Base-by-base conservation (phyloP, 2,888 invertebrate genomes). In the Sarcophaga variegata region DNA sequence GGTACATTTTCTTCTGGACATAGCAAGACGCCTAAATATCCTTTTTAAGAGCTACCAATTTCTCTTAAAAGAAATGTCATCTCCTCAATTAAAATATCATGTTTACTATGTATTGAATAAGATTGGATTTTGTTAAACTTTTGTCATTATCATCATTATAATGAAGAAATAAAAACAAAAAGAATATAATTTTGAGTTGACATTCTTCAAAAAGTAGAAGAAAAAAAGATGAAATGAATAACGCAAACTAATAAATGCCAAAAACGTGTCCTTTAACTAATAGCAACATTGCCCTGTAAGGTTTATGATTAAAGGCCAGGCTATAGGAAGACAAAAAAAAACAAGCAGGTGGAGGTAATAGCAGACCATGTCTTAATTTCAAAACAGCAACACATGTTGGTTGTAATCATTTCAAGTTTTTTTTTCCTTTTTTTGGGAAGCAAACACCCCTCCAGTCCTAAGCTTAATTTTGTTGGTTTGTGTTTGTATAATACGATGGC, bases 301-400 rank as follows among this genome's bases (percentile, higher is more conserved):
- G 25, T 71, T 62, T 20, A 10, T 37, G 37, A 37, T 37, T 37
- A 37, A 37, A 37, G 37, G 37, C 37, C 37, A 37, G 37, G 10
- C 37, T 37, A 37, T 37, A 37, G 37, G 8, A 37, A 37, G 0
- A 22, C 20, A 12, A 11, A 70, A n/a, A 20, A 27, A 20, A 45
- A 14, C 37, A 22, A 12, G 62, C n/a, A 14, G 62, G 49, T n/a
- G 49, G 49, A 5, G 8, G 27, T 47, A 49, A 67, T 49, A 49
- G 74, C 37, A 12, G 72, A 47, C 47, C 74, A 74, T 66, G 70
- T 75, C 82, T 86, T 82, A 86, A 86, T 86, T 76, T 80, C 75
- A 74, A 76, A 76, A 72, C 71, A 14, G 59, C 79, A 86, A 75
- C 86, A 86, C 86, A 86, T 86, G 86, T 82, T 83, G 86, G 62